Evolutionary conservation across 2,888 invertebrate species (phyloP).

Genomic region (Andrena hattorfiana): DNA sequence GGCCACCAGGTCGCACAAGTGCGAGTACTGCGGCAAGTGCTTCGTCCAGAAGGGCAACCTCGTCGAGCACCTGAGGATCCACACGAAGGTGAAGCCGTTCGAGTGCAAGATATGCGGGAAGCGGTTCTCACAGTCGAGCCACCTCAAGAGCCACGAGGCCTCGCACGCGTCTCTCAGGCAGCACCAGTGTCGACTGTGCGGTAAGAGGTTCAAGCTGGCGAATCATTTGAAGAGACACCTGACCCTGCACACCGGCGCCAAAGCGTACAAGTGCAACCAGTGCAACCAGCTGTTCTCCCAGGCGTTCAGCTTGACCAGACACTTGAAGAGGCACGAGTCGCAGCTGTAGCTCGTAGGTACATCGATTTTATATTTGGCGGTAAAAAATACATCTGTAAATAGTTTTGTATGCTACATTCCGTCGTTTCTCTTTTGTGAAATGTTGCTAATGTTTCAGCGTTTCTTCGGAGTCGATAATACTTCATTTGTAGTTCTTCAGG

Average conservation of each 20-base stretch:
- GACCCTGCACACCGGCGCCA: conserved; percentile 78
- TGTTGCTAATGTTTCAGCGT: not conserved
- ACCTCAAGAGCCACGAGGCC: conserved; percentile 81
- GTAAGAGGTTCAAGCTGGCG: conserved; percentile 81
- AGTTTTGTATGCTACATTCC: not conserved
- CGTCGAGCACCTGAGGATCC: conserved; percentile 81
- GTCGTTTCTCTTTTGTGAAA: not conserved
- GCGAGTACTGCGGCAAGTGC: conserved; percentile 81
- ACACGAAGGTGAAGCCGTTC: conserved; percentile 82
- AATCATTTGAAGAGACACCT: conserved; percentile 83
- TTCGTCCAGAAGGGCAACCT: conserved; percentile 82
- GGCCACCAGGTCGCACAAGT: conserved; percentile 78
- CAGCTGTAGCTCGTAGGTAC: conserved; percentile 42
- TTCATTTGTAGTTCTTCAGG: conserved; percentile 64
- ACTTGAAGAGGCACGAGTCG: conserved; percentile 85
- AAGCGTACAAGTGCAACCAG: conserved; percentile 82
- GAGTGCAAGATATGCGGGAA: conserved; percentile 80
- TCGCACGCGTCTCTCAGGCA: conserved; percentile 78
- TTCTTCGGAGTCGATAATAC: not conserved
- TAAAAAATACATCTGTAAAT: conserved; percentile 5
- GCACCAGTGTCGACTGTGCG: conserved; percentile 82
- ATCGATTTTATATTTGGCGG: not conserved
- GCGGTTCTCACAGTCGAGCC: conserved; percentile 82
- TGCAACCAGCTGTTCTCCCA: conserved; percentile 86
- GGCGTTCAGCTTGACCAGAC: conserved; percentile 86